Base-by-base conservation (phyloP, 2,888 invertebrate genomes). In the Gasteruption jaculator region DNA sequence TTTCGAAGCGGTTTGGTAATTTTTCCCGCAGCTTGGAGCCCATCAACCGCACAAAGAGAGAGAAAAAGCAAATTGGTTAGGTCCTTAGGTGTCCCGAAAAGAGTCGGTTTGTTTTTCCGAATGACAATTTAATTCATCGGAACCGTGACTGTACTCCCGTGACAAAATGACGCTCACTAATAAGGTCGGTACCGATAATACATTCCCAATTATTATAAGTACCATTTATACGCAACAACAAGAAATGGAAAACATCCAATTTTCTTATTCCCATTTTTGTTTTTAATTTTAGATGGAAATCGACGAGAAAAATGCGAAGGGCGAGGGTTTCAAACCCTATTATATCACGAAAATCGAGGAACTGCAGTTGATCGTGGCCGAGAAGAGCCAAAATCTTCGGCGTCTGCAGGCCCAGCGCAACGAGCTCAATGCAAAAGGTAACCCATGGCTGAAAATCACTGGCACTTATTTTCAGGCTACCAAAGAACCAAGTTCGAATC, bases 321-420 rank as follows among this genome's bases (percentile, higher is more conserved):
- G 91, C 5, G 92, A 92, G 67, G 93, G 92, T 2, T 91, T 96
- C 65, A 85, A 92, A 49, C 90, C 92, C 0, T 99, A 99, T 74
- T 99, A 96, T 68, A 87, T 93, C 57, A 93, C 94, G 35, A 97
- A 99, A 76, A 96, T 96, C 48, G 97, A 99, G 73, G 96, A 97
- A 72, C 76, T 97, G 15, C 94, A 95, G 72, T 77, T 96, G 39
- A 82, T 91, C 56, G 94, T 97, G 4, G 91, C 93, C n/a, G 96
- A 97, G 61, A 97, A 97, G 68, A 90, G 91, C 56, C 96, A 96
- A 73, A 97, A 99, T 74, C 77, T 99, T 36, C 81, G 97, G 40
- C 86, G 99, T 68, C 75, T 99, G 47, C 96, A 97, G 75, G 99
- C 99, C 11, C 97, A 99, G 71, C 80, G 97, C 53, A 99, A 99